Evolutionary conservation across 1,140 invertebrate species (phyloP).

Genomic region (Archegozetes longisetosus): DNA sequence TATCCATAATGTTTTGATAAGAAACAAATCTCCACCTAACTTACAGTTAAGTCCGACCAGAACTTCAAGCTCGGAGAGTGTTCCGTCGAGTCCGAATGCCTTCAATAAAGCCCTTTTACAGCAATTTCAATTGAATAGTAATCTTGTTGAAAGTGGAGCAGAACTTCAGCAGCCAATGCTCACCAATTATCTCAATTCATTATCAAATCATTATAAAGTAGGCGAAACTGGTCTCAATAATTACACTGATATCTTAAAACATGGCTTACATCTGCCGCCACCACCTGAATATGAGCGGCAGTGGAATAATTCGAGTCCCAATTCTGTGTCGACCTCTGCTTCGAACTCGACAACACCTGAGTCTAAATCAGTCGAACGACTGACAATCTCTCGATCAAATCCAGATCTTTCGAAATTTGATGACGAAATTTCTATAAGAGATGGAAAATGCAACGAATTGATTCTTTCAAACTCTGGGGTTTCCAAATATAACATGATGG

Average conservation of each 20-base stretch:
- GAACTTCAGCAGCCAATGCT: conserved; percentile 11
- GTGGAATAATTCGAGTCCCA: conserved; percentile 1
- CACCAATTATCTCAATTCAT: conserved; percentile 9
- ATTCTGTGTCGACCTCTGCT: conserved; percentile 2
- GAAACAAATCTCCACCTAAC: background rate
- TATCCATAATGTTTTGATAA: background rate
- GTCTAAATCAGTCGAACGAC: conserved; percentile 19
- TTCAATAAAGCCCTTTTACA: background rate
- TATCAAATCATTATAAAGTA: conserved; percentile 1
- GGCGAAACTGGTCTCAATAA: conserved; percentile 1
- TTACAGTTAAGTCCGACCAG: background rate
- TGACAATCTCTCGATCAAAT: conserved; percentile 49
- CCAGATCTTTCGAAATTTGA: conserved; percentile 39
- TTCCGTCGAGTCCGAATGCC: background rate
- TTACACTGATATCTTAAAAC: background rate
- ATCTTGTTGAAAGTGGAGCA: background rate
- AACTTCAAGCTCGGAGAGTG: background rate
- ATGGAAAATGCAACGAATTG: conserved; percentile 12
- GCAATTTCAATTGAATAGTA: background rate
- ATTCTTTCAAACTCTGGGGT: background rate
- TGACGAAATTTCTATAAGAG: conserved; percentile 10
- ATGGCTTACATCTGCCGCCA: background rate
- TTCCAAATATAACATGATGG: conserved; percentile 47
- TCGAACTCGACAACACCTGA: conserved; percentile 29
- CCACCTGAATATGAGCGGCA: conserved; percentile 1